Percentiles rank a stretch among this genome's conserved stretches.
Conservation (phyloP, 2,113 vertebrate genomes). For the Scopus umbretta region DNA sequence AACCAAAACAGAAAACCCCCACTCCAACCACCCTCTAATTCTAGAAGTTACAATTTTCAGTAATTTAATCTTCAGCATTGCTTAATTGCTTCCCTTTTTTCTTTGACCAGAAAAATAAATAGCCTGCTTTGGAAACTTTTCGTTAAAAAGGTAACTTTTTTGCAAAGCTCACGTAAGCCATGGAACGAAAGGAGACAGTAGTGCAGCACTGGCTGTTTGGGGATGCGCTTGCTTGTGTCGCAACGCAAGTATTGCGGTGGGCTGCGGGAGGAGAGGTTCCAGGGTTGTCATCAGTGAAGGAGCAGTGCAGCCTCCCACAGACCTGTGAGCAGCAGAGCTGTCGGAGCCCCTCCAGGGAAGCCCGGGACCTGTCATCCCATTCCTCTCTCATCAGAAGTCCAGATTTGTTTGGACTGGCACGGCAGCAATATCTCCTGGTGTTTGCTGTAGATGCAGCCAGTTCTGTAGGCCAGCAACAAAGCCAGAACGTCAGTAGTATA, state of each 20-base stretch:
- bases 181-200: background rate
- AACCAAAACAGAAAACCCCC: rapidly evolving
- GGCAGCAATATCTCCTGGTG: rapidly evolving
- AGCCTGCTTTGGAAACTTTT: background rate
- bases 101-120: background rate
- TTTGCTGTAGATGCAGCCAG: background rate
- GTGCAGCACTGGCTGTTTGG: background rate
- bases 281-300: background rate
- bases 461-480: background rate
- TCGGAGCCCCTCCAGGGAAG: background rate
- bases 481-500: too few relatives aligned
- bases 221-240: background rate
- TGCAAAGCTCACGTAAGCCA: background rate
- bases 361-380: background rate
- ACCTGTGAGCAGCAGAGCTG: background rate
- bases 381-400: background rate
- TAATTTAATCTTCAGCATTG: background rate
- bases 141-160: background rate
- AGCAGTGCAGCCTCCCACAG: background rate
- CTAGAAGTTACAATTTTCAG: background rate
- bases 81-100: background rate
- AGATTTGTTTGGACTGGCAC: background rate
- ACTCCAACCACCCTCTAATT: background rate
- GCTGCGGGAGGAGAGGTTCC: background rate
- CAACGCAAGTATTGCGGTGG: rapidly evolving